Evolutionary conservation across 2,797 vertebrate genomes (phyloP), one percentile per base, ranked within the genome.

Genomic region (Nyctalus aviator): DNA sequence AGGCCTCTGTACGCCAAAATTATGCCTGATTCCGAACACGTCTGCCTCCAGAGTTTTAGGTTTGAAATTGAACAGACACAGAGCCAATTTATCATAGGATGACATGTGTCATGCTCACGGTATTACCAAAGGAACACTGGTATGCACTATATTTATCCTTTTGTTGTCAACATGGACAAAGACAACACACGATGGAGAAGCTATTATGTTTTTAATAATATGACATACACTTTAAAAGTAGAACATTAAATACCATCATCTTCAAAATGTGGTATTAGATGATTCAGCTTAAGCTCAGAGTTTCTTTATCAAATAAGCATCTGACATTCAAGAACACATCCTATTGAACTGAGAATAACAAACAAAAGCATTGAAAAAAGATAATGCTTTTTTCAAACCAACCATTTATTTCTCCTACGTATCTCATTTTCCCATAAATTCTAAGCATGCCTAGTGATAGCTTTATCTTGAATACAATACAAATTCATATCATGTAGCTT

Each of bases 41-140:
- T 98, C 98, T 98, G 99, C 99, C 99, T 99, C 99, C 98, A 98
- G 99, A 99, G 99, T 99, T 99, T 99, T 99, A 98, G 99, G 99
- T 99, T 99, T 99, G 99, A 99, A 99, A 99, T 98, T 99, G 99
- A 99, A 99, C 98, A 99, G 99, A 99, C 99, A 99, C 98, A 98
- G 98, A 99, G 99, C 99, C 99, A 99, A 99, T 99, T 99, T 99
- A 99, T 99, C 99, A 99, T 98, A 98, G 98, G 99, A 99, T 99
- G 99, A 99, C 99, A 99, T 98, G 98, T 99, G 99, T 99, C 99
- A 99, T 99, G 99, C 99, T 99, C 99, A 98, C 99, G 98, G 98
- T 98, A 99, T 99, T 99, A 99, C 99, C 99, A 99, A 98, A 98
- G 99, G 99, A 99, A 99, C 99, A 98, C 99, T 98, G 98, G 98